Percentiles rank a stretch among this genome's conserved stretches.
phyloP scores from a whole-genome alignment of 2,113 vertebrate genomes.

The Thamnaconus septentrionalis region DNA sequence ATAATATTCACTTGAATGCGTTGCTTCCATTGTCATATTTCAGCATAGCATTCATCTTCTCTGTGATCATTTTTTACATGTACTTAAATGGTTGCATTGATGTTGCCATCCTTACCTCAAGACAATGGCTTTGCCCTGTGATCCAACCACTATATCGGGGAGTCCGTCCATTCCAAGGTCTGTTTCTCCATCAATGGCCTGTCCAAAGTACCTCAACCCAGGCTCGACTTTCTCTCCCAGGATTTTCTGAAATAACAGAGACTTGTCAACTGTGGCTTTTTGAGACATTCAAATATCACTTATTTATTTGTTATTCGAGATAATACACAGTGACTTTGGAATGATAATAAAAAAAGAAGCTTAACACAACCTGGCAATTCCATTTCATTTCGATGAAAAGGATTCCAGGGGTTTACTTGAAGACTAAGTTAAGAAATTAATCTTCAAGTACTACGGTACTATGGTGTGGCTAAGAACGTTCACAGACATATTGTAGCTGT shows the following conservation, averaged over 20 bases:
- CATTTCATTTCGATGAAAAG: too few relatives aligned
- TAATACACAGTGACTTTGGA: not conserved
- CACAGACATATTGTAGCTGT: too few relatives aligned
- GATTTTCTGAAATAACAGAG: conserved; percentile 72
- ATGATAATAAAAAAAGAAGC: not conserved
- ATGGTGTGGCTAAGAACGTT: too few relatives aligned
- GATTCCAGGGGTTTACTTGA: not conserved
- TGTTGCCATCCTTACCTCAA: conserved; percentile 72
- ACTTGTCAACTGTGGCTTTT: not conserved
- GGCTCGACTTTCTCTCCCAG: conserved; percentile 35
- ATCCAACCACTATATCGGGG: conserved; percentile 78
- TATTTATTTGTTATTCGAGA: not conserved
- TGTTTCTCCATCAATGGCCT: conserved; percentile 74
- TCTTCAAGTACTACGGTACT: too few relatives aligned
- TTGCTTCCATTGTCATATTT: too few relatives aligned
- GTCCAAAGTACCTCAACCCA: conserved; percentile 78
- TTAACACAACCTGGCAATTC: too few relatives aligned
- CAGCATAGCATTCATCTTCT: too few relatives aligned
- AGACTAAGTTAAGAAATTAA: too few relatives aligned
- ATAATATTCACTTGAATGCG: too few relatives aligned
- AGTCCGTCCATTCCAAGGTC: conserved; percentile 75
- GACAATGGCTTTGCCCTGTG: conserved; percentile 71
- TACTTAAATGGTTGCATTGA: too few relatives aligned
- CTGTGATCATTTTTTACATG: too few relatives aligned
- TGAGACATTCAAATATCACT: too few relatives aligned